A percentile compares a stretch with the other conserved stretches of the same genome.
These are phyloP conservation scores for Ailurus styani DNA, from an alignment of 2,113 vertebrate genomes.

Conservation along the genomic window DNA sequence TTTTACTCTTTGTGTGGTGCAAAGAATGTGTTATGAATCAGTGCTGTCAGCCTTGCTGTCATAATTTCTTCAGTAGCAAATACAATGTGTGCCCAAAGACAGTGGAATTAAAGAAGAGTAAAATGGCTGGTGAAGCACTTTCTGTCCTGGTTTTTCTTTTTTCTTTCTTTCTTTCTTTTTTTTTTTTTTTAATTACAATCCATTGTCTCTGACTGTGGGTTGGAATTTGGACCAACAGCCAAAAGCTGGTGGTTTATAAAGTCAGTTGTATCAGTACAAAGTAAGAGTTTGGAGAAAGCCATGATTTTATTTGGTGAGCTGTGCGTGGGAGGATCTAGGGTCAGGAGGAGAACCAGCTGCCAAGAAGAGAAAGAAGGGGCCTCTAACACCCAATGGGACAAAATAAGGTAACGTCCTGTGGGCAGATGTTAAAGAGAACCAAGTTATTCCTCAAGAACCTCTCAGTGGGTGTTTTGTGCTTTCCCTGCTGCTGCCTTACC, in stretches of 20 bases:
- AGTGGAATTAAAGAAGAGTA: slow-evolving; percentile 52
- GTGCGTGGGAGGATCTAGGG: not conserved
- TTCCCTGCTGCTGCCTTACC: not conserved
- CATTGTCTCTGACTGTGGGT: not conserved
- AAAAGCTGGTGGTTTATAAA: not conserved
- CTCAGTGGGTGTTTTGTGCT: not conserved
- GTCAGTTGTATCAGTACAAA: not conserved
- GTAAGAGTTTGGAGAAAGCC: not conserved
- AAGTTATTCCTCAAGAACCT: not conserved
- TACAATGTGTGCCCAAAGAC: slow-evolving; percentile 22
- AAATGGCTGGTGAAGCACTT: slow-evolving; percentile 33
- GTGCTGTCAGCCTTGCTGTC: slow-evolving; percentile 16
- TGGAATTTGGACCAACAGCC: slow-evolving; percentile 7
- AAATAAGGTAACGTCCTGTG: not conserved
- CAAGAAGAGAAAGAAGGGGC: not conserved
- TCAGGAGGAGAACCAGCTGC: not conserved
- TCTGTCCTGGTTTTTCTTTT: slow-evolving; percentile 49
- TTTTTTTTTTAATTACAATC: not conserved
- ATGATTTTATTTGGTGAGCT: not conserved
- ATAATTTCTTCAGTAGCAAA: not conserved
- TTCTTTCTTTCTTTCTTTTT: not conserved
- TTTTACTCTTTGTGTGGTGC: slow-evolving; percentile 36
- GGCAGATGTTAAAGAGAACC: not conserved
- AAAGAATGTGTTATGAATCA: not conserved
- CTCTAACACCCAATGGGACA: not conserved